Base-by-base conservation (phyloP, 2,797 vertebrate genomes). In the Ctenopoma multispine region DNA sequence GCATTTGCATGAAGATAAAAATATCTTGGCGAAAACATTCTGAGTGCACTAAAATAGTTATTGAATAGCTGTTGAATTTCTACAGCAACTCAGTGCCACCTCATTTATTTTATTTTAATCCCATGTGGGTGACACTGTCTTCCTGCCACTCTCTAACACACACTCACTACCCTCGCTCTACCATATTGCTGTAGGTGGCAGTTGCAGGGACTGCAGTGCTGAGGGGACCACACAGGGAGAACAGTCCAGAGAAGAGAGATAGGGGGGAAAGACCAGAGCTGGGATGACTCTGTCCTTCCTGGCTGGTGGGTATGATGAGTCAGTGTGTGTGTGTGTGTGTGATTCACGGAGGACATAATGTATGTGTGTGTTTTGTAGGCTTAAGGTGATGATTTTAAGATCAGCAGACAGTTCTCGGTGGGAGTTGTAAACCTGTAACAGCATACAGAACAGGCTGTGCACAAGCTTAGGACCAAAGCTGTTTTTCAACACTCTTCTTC, bases 211-310 rank as follows among this genome's bases (percentile, higher is more conserved):
- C 85, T 64, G 70, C 73, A 57, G 85, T 1, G 31, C 72, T 57
- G 74, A 83, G 78, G 44, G 69, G 87, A 90, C 89, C 90, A 91
- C 90, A 87, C 89, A 92, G 72, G 76, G 49, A 85, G 85, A 67
- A 5, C 0, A 2, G 10, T 1, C 34, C 21, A 24, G 63, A 60
- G 62, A 69, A 21, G 57, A 66, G 72, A 24, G 76, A 85, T 78
- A 69, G 64, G 69, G 69, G 65, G 72, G 29, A 7, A 69, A 68
- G 60, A 55, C 36, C 55, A 15, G 61, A 60, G 64, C 27, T 0
- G 18, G 48, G 57, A 73, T 64, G 83, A 80, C 81, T 78, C 49
- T 31, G 59, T 81, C 74, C 55, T 77, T 41, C 68, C 50, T 48
- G 57, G 68, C 75, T 59, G 40, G 55, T 73, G 64, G 57, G 75